These are phyloP conservation scores for Anhinga rufa DNA, from an alignment of 2,113 vertebrate genomes.

Conservation along the genomic window DNA sequence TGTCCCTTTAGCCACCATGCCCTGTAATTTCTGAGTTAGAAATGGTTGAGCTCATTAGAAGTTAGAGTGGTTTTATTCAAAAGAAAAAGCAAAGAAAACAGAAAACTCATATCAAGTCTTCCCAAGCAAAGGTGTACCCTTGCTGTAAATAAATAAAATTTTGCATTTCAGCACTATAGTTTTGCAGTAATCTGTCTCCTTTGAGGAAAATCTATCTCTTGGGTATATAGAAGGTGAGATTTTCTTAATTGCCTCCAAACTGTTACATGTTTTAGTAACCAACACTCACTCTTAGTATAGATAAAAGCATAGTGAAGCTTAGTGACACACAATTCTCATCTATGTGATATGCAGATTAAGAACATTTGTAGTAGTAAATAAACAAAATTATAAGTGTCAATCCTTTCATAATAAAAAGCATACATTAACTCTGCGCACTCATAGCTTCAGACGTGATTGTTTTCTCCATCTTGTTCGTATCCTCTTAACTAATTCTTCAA, in stretches of 20 bases:
- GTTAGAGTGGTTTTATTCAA: background rate
- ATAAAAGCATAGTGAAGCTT: background rate
- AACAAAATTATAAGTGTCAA: background rate
- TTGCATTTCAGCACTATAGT: background rate
- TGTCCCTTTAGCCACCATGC: background rate
- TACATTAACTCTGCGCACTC: background rate
- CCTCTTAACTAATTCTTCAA: conserved; percentile 40
- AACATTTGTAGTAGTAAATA: background rate
- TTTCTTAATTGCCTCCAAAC: background rate
- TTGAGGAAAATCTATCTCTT: background rate
- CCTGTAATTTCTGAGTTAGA: background rate
- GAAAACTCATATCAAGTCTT: background rate
- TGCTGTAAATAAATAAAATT: background rate
- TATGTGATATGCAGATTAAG: background rate
- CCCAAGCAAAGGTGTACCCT: background rate
- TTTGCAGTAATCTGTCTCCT: background rate
- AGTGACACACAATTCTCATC: background rate
- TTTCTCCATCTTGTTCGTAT: conserved; percentile 17
- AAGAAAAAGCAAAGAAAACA: background rate
- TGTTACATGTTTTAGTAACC: background rate
- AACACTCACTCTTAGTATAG: background rate
- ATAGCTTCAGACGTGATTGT: conserved; percentile 24
- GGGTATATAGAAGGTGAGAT: background rate
- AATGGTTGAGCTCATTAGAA: background rate
- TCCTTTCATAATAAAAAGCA: background rate